Evolutionary conservation across 2,113 vertebrate genomes (phyloP), one percentile per base, ranked within the genome.

Genomic region (Limanda limanda): DNA sequence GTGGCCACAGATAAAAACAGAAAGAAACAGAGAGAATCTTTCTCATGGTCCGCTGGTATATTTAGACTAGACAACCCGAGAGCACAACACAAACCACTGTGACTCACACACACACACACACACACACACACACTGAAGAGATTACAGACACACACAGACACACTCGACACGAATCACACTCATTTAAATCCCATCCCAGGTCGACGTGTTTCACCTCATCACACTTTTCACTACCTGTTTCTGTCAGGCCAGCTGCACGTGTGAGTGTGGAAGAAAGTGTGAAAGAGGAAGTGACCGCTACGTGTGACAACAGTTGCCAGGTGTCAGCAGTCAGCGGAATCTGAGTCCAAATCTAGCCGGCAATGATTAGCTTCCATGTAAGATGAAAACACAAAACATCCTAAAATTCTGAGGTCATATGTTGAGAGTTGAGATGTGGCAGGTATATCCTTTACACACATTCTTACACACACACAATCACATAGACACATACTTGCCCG

Each of bases 11-110:
- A 57, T 24, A 42, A 51, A 78, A 57, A 71, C 79, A 17, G 20
- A 54, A 54, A n/a, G 51, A 78, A 23, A 77, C 52, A 27, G 24
- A 61, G 64, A 83, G 79, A 79, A 64, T 73, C 56, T 66, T 88
- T 91, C 89, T 88, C 89, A 88, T 85, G 78, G 79, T 73, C 71
- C 14, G 14, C 68, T 79, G 79, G 77, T 91, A 89, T 84, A 89
- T 91, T 88, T 91, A 91, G 84, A 86, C 82, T 6, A 88, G 84
- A 89, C 79, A 35, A 76, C 68, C 40, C 61, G 56, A 81, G 47
- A 42, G 40, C 12, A 12, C 40, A 42, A 85, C 68, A 66, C 78
- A 91, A 88, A 88, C 88, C 89, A 61, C 82, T 47, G 27, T 90
- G 89, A 93, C 81, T 91, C 82, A 51, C 47, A 51, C 47, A 51